These are phyloP conservation scores for Ormyrus pomaceus DNA, from an alignment of 2,888 invertebrate species.

Conservation along the genomic window DNA sequence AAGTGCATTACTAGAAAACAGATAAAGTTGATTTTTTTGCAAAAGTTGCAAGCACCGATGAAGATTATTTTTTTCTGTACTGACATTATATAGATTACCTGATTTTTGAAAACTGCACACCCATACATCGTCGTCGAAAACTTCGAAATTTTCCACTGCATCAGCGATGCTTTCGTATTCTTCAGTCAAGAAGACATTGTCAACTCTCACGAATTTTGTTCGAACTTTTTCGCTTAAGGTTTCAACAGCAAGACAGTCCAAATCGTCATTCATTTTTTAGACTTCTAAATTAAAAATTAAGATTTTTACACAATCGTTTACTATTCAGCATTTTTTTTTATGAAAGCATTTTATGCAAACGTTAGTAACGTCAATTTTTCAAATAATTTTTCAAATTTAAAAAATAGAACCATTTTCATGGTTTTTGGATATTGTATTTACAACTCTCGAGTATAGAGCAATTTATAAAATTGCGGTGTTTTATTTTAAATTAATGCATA, in stretches of 20 bases:
- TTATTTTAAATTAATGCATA: no score
- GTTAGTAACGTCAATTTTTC: no score
- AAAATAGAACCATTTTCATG: no score
- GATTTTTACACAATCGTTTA: no score
- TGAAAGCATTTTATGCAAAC: no score
- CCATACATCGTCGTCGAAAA: slow-evolving; percentile 78
- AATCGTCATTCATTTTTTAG: neutral
- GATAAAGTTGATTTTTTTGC: no score
- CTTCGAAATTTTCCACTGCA: slow-evolving; percentile 75
- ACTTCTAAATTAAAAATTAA: neutral
- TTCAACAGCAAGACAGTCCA: slow-evolving; percentile 53
- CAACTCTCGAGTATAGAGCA: no score
- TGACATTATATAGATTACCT: slow-evolving; percentile 69
- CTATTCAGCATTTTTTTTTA: no score
- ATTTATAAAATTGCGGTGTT: no score
- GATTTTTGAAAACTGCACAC: slow-evolving; percentile 79
- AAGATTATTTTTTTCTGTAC: neutral
- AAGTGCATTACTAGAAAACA: no score
- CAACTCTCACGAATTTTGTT: slow-evolving; percentile 66
- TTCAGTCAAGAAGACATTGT: slow-evolving; percentile 74
- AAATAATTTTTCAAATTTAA: no score
- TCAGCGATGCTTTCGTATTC: slow-evolving; percentile 72
- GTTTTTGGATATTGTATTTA: no score
- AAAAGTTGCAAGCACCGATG: slow-evolving; percentile 46
- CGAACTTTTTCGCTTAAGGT: slow-evolving; percentile 68